Base-by-base conservation (phyloP, 2,113 vertebrate genomes). In the Perca flavescens region DNA sequence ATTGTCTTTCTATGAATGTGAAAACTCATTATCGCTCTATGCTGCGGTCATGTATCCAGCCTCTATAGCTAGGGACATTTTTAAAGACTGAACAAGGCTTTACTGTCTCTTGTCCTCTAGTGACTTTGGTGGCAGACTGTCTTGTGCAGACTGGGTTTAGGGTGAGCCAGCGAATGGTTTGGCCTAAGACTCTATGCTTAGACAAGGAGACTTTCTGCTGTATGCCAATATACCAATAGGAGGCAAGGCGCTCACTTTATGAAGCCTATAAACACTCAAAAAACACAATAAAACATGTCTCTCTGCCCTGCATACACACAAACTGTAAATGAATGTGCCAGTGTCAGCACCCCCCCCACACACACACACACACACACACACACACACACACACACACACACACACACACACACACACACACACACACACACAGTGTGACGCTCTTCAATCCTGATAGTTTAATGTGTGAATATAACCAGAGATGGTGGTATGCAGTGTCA, bases 401-500 rank as follows among this genome's bases (percentile, higher is more conserved):
- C 31, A 31, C 74, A 56, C 54, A 43, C 31, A 87, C n/a, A 57
- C 46, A 25, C 82, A 53, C 46, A 25, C 82, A 53, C 57, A 72
- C 46, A 31, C 31, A 31, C 74, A 56, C 54, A 43, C 31, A 87
- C n/a, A 57, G 28, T 49, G n/a, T 65, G 74, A 69, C 65, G 74
- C 40, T 54, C 31, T 54, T 65, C 22, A 87, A 63, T 79, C 17
- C 53, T 84, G 82, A 88, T 43, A 57, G 54, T 52, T 65, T 80
- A 75, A 84, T 81, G 68, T 75, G 56, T 91, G 76, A 91, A 61
- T 34, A 73, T 74, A 84, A 82, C 66, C 90, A 79, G 88, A 89
- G 58, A 74, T 71, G 80, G 80, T 87, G 88, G 50, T 60, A 89
- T 85, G 89, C 79, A 34, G 86, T 66, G 79, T 88, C 86, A 86